Percentiles rank a stretch among this genome's conserved stretches.
phyloP scores from a whole-genome alignment of 2,888 invertebrate species.

The Drosophila seclusa region DNA sequence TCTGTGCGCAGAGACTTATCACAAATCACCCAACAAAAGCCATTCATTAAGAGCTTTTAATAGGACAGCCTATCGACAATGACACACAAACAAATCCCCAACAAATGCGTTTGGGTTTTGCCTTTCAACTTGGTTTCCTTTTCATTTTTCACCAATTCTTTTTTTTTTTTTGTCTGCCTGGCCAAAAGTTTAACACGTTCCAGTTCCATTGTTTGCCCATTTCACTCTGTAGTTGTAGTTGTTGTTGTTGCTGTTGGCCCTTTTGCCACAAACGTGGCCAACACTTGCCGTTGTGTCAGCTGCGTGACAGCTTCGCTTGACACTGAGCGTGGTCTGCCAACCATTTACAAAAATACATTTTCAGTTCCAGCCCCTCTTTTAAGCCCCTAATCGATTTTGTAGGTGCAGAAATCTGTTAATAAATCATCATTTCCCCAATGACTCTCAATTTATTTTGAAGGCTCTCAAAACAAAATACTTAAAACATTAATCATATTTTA shows the following conservation, averaged over 20 bases:
- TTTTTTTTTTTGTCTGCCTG: slow-evolving; percentile 33
- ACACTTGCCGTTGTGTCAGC: slow-evolving; percentile 62
- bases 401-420: slow-evolving; percentile 15
- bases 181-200: slow-evolving; percentile 76
- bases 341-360: slow-evolving; percentile 13
- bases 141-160: background rate
- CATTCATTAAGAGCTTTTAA: slow-evolving; percentile 33
- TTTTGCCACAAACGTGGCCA: slow-evolving; percentile 26
- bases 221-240: slow-evolving; percentile 1
- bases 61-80: slow-evolving; percentile 24
- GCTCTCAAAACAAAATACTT: background rate
- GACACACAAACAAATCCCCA: slow-evolving; percentile 38
- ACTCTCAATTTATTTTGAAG: slow-evolving; percentile 29
- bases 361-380: slow-evolving; percentile 4
- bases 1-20: slow-evolving; percentile 29
- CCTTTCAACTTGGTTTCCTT: slow-evolving; percentile 11
- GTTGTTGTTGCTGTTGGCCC: slow-evolving; percentile 7
- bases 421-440: slow-evolving; percentile 46
- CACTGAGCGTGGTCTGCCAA: slow-evolving; percentile 24
- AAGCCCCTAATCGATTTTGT: slow-evolving; percentile 40
- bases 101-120: slow-evolving; percentile 39
- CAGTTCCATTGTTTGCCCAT: slow-evolving; percentile 42
- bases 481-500: slow-evolving; percentile 38
- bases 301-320: slow-evolving; percentile 67
- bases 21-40: slow-evolving; percentile 20